Evolutionary conservation across 2,797 vertebrate genomes (phyloP), one percentile per base, ranked within the genome.

Genomic region (Coregonus ussuriensis): DNA sequence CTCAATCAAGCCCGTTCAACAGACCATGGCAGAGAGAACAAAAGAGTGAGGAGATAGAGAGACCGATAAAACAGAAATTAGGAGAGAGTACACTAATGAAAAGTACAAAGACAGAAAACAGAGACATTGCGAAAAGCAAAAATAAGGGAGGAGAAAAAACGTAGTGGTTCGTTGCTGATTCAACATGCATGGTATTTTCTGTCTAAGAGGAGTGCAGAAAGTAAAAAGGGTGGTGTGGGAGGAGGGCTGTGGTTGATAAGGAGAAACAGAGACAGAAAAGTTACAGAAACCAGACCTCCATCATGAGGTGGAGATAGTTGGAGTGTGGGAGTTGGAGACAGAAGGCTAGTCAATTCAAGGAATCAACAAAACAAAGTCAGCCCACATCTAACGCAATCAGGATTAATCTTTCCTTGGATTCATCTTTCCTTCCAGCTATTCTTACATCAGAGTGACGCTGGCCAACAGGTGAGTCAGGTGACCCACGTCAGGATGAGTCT

Each of bases 391-490:
- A 14, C 6, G 14, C n/a, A 16, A 59, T n/a, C 5, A n/a, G 54
- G 54, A n/a, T 59, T 7, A 0, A 18, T 59, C 56, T 59, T 18
- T 18, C 54, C 54, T n/a, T 56, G 54, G 54, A n/a, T 59, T n/a
- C 0, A 18, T 59, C 56, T 59, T 18, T 18, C 54, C 54, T n/a
- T 56, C 54, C 54, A 31, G 3, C 62, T 31, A 18, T n/a, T 59
- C 6, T 59, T n/a, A 21, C 59, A 6, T 63, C 59, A 63, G 66
- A 35, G 15, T 68, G 66, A 35, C 33, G 66, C 16, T 4, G 66
- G 33, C 31, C 31, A 16, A 18, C 66, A 68, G 65, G 65, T 67
- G 65, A 67, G 65, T 67, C 66, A 68, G 66, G 31, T 35, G 66
- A 15, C 59, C 59, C 21, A 29, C 7, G 70, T 71, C 18, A n/a